Conservation (phyloP, 1,140 invertebrate genomes). For the Gryon sp. region DNA sequence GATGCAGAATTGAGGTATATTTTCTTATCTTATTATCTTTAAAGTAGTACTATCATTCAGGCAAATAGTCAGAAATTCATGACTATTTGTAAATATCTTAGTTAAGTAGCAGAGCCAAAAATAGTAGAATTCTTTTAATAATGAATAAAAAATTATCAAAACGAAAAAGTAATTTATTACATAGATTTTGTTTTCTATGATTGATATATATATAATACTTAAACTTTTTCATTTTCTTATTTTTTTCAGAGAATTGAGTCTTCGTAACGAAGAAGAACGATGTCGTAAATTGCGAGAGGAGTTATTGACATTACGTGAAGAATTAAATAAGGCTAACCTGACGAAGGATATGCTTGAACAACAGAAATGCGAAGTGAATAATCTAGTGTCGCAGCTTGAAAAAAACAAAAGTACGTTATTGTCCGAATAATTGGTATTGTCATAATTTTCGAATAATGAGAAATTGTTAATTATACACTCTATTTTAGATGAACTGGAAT, state of each 20-base stretch:
- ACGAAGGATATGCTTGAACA: slow-evolving; percentile 88
- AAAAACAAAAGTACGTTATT: slow-evolving; percentile 86
- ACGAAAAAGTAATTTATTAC: no score
- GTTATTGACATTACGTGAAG: slow-evolving; percentile 85
- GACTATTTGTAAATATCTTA: no score
- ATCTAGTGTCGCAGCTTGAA: slow-evolving; percentile 86
- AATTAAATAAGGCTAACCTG: slow-evolving; percentile 86
- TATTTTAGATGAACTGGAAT: slow-evolving; percentile 84
- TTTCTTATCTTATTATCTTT: not conserved
- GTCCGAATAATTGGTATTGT: not conserved
- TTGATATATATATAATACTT: no score
- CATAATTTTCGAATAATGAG: no score
- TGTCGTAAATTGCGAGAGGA: slow-evolving; percentile 88
- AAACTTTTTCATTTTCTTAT: not conserved
- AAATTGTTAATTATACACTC: not conserved
- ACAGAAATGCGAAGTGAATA: slow-evolving; percentile 87
- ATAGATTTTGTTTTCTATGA: not conserved
- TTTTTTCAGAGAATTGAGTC: slow-evolving; percentile 72
- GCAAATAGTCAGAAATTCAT: no score
- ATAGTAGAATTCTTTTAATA: no score
- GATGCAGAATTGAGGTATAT: slow-evolving; percentile 83
- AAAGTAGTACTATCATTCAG: no score
- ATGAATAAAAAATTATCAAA: no score
- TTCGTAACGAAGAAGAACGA: slow-evolving; percentile 85
- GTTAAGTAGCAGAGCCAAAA: no score